A percentile compares a stretch with the other conserved stretches of the same genome.
Evolutionary conservation across 1,140 invertebrate genomes (phyloP).

Genomic region (Drosophila dunni): DNA sequence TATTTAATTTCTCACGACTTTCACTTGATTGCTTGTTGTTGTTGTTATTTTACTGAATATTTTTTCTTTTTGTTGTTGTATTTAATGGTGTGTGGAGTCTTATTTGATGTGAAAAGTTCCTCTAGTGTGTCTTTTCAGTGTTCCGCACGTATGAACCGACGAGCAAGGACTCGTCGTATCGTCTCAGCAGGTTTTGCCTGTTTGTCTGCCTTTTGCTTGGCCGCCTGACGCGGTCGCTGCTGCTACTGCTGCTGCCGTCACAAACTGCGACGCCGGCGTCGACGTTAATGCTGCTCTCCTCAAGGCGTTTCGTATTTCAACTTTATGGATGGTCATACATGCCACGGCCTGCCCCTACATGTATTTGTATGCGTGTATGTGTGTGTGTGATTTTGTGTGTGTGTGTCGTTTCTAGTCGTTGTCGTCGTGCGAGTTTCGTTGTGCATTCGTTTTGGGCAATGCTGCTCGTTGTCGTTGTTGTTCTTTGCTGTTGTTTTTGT

Average conservation of each 20-base stretch:
- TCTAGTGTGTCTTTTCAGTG: conserved; percentile 51
- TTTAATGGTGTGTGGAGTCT: conserved; percentile 41
- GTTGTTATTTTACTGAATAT: conserved; percentile 23
- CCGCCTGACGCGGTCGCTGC: conserved; percentile 62
- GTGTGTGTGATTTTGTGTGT: conserved; percentile 20
- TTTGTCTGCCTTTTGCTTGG: conserved; percentile 84
- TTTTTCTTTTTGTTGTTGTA: conserved; percentile 12
- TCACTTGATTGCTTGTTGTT: conserved; percentile 47
- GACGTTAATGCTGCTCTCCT: conserved; percentile 50
- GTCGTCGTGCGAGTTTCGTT: conserved; percentile 54
- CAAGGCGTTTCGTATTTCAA: conserved; percentile 82
- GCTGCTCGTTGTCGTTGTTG: conserved; percentile 35
- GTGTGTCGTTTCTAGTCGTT: conserved; percentile 42
- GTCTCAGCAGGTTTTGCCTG: conserved; percentile 84
- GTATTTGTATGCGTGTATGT: background rate
- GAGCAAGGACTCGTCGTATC: conserved; percentile 84
- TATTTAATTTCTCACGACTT: conserved; percentile 34
- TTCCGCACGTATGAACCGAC: conserved; percentile 84
- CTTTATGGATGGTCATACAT: conserved; percentile 56
- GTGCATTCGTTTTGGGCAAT: conserved; percentile 58
- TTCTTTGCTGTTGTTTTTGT: conserved; percentile 20
- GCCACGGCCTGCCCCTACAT: conserved; percentile 31
- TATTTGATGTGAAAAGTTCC: conserved; percentile 57
- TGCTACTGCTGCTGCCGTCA: conserved; percentile 27
- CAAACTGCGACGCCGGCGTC: conserved; percentile 40